phyloP scores from a whole-genome alignment of 2,888 invertebrate species.

The Thysanoteuthis rhombus region DNA sequence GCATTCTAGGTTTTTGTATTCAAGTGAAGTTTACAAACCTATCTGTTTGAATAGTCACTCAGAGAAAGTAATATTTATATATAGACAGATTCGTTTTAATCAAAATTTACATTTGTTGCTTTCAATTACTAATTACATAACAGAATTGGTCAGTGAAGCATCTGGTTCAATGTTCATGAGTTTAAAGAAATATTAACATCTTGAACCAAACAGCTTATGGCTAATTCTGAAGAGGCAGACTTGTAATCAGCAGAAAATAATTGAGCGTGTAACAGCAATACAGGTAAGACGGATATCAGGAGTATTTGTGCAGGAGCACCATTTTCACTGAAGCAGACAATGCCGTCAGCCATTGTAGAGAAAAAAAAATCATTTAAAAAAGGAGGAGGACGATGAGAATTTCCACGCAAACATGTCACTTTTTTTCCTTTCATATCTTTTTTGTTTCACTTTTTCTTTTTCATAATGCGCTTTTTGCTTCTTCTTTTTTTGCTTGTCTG shows the following conservation, averaged over 20 bases:
- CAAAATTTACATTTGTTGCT: neutral
- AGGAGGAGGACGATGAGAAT: neutral
- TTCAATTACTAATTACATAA: neutral
- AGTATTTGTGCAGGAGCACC: neutral
- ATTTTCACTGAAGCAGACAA: neutral
- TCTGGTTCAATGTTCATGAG: neutral
- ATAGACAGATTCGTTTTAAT: neutral
- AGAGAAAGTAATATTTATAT: no score
- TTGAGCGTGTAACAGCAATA: neutral
- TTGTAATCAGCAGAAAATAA: neutral
- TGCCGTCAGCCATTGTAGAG: neutral
- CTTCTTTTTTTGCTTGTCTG: neutral
- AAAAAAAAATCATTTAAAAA: neutral
- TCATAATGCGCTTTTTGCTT: neutral
- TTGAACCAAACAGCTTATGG: neutral
- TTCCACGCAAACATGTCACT: neutral
- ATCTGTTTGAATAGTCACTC: no score
- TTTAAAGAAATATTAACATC: neutral
- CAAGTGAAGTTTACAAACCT: no score
- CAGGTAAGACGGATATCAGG: neutral
- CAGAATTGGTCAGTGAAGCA: neutral
- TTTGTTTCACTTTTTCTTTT: neutral
- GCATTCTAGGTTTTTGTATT: no score
- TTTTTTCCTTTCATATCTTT: neutral
- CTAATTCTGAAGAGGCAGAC: neutral